Evolutionary conservation across 2,113 vertebrate species (phyloP).

Genomic region (Caloenas nicobarica): DNA sequence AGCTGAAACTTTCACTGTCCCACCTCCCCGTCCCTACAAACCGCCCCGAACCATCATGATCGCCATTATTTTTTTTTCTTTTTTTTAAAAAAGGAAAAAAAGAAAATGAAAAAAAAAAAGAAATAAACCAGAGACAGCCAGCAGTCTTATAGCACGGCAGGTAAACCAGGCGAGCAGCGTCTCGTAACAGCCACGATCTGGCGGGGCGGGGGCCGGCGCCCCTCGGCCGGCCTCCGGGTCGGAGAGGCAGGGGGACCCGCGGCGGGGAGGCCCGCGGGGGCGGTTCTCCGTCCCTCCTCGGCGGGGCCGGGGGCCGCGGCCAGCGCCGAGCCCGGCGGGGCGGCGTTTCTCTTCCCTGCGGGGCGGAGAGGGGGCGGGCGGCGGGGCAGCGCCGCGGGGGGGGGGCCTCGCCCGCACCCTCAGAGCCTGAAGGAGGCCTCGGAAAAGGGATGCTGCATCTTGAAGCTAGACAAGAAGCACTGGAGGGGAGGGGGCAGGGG

Average conservation of each 20-base stretch:
- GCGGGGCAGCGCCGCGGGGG: neutral
- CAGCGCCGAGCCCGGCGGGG: neutral
- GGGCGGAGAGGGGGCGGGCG: neutral
- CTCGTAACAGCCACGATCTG: neutral
- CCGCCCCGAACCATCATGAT: neutral
- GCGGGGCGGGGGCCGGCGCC: neutral
- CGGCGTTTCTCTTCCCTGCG: neutral
- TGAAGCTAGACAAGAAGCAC: conserved; percentile 76
- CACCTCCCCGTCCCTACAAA: neutral
- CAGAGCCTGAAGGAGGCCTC: conserved; percentile 70
- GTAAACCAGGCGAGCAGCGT: conserved; percentile 30
- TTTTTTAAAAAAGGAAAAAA: too few relatives aligned
- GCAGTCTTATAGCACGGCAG: conserved; percentile 5
- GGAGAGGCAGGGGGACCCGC: neutral
- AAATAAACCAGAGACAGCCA: neutral
- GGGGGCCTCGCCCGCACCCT: neutral
- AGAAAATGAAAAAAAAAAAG: neutral
- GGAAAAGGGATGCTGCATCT: conserved; percentile 70
- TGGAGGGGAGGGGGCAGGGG: conserved; percentile 74
- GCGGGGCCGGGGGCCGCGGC: neutral
- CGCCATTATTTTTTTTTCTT: too few relatives aligned
- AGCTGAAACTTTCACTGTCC: neutral
- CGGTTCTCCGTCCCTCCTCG: neutral
- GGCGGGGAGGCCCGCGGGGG: neutral
- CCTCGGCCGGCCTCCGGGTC: neutral